These are phyloP conservation scores for Acholoe squamosa DNA, from an alignment of 2,888 invertebrate genomes.

Conservation along the genomic window DNA sequence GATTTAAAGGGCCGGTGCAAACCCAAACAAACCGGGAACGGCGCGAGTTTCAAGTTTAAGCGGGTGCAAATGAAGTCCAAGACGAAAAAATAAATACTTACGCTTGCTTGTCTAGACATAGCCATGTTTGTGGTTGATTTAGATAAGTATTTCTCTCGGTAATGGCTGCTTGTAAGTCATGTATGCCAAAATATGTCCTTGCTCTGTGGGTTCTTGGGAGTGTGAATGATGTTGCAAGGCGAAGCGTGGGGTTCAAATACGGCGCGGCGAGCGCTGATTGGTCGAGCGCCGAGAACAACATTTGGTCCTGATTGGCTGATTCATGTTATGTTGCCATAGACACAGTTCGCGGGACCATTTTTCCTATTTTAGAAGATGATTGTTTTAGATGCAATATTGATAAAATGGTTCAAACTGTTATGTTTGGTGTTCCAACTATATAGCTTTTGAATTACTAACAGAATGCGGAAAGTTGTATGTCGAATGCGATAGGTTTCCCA, in stretches of 20 bases:
- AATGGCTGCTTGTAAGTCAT: background rate
- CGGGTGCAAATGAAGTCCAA: background rate
- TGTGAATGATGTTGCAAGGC: background rate
- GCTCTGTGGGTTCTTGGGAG: background rate
- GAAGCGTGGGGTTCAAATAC: background rate
- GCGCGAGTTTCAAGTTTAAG: background rate
- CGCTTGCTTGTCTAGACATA: conserved; percentile 38
- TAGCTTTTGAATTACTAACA: background rate
- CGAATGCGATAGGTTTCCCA: background rate
- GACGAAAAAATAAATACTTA: background rate
- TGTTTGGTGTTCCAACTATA: background rate
- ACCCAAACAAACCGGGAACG: conserved; percentile 8
- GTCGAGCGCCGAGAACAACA: background rate
- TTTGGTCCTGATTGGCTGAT: background rate
- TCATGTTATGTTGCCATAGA: background rate
- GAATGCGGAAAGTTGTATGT: background rate
- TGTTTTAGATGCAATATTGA: background rate
- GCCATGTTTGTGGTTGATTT: background rate
- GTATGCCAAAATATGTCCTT: background rate
- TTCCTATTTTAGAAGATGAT: background rate
- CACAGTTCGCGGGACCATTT: background rate
- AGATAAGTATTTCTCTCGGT: background rate
- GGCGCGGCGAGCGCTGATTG: background rate
- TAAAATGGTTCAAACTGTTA: background rate
- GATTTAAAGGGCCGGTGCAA: conserved; percentile 34